Base-by-base conservation (phyloP, 1,140 invertebrate genomes). In the Neodiprion virginianus region DNA sequence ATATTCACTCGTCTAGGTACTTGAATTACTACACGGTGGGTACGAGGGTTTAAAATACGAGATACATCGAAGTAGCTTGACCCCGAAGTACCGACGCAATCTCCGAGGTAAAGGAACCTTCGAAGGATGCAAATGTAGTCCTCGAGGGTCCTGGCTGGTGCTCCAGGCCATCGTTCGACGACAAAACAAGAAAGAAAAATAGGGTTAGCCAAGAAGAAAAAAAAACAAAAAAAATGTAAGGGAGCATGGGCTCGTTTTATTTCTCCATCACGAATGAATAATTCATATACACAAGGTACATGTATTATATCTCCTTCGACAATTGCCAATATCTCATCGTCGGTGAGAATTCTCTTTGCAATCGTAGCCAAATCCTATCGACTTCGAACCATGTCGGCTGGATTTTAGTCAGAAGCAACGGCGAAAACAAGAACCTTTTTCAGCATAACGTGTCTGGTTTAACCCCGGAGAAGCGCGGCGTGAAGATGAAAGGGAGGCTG, bases 401-500 rank as follows among this genome's bases (percentile, higher is more conserved):
- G 28, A 40, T 40, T 40, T 3, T 40, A 40, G 28, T 40, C 28
- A 5, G 0, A 40, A 21, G 17, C 17, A 21, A 1, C 17, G 17
- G 17, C 17, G 17, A 21, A 21, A 21, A 21, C 17, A 21, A 21
- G 4, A 61, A 17, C 8, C n/a, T 8, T 61, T 7, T 61, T 61
- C n/a, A 17, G 53, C 53, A 12, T 40, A 40, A 5, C 28, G 28
- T 40, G 28, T 40, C 28, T 40, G 28, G 28, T 5, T 40, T 40
- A 40, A 40, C 28, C 28, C 28, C 5, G 28, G 17, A 21, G 17
- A 21, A 1, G 17, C 17, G 28, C 28, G 28, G 28, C 28, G 28
- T 40, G 28, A 40, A 8, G 53, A 81, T 84, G 81, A 84, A 83
- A 84, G 82, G 79, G 79, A 82, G 74, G 81, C 78, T 83, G 82